These are phyloP conservation scores for Corvus cornix DNA, from an alignment of 2,113 vertebrate species.

Conservation along the genomic window DNA sequence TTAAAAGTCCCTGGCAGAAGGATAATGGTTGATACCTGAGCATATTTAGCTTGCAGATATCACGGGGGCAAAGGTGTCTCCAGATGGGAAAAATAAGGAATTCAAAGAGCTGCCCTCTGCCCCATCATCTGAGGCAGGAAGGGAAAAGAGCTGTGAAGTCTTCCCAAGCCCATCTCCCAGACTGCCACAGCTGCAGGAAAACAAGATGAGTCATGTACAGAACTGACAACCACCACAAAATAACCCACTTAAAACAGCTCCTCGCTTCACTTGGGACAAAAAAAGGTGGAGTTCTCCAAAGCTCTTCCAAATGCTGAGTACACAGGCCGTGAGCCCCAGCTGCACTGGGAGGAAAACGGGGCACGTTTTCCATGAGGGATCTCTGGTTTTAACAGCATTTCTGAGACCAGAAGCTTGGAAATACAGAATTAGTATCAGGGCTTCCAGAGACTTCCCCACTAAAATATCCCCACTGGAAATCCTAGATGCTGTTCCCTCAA, in stretches of 20 bases:
- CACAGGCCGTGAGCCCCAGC: neutral
- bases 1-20: neutral
- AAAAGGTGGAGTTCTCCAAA: neutral
- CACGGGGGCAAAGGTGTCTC: neutral
- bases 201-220: neutral
- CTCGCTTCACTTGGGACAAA: neutral
- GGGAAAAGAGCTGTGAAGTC: neutral
- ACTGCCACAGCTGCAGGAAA: neutral
- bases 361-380: fast-evolving
- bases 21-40: neutral
- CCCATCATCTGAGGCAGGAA: neutral
- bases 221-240: neutral
- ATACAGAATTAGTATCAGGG: neutral
- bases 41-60: neutral
- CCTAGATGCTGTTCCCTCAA: neutral
- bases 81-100: neutral
- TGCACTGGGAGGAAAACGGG: neutral
- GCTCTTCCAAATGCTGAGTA: neutral
- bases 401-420: neutral
- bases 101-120: neutral
- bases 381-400: neutral
- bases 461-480: neutral
- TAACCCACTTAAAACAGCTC: neutral
- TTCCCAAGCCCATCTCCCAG: neutral
- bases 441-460: neutral